Base-by-base conservation (phyloP, 2,888 invertebrate genomes). In the Netelia fuscicornis region DNA sequence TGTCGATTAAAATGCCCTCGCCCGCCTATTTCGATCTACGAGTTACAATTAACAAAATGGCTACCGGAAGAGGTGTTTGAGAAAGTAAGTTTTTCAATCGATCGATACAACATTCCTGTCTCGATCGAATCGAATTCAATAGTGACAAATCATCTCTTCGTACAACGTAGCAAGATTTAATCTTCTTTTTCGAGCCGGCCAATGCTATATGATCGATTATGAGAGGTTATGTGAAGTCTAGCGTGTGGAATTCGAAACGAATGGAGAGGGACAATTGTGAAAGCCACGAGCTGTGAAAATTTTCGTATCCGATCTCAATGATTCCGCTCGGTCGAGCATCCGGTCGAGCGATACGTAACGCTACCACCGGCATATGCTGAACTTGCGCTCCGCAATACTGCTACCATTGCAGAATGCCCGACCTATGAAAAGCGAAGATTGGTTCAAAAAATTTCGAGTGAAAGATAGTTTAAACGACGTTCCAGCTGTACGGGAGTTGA, bases 281-380 rank as follows among this genome's bases (percentile, higher is more conserved):
- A 81, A 76, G 80, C 72, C 80, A 76, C 84, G 80, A 84, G 60
- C 80, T 76, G 84, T 84, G 83, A 84, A 84, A 84, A 81, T 76
- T 84, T 67, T 58, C 80, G 76, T 80, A 65, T 76, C 80, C 76
- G 80, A 76, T 84, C 80, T 80, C 84, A 72, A 84, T 84, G 84
- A 84, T 84, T 84, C 84, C 71, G 67, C 84, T 84, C 71, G 71
- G 84, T 80, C 80, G 80, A 54, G 84, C 67, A 83, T 80, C 75
- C 75, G 83, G 70, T 71, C 83, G 80, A 76, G 65, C 70, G 75
- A 76, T 64, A 58, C 76, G 54, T 37, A 64, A 52, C 71, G 70
- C 60, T 17, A 13, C 11, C 54, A n/a, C 17, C 13, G 54, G 17
- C 5, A 54, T 13, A 65, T 25, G 76, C 76, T 76, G 54, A 67